Evolutionary conservation across 1,140 invertebrate genomes (phyloP).

Genomic region (Aleiodes sp.): DNA sequence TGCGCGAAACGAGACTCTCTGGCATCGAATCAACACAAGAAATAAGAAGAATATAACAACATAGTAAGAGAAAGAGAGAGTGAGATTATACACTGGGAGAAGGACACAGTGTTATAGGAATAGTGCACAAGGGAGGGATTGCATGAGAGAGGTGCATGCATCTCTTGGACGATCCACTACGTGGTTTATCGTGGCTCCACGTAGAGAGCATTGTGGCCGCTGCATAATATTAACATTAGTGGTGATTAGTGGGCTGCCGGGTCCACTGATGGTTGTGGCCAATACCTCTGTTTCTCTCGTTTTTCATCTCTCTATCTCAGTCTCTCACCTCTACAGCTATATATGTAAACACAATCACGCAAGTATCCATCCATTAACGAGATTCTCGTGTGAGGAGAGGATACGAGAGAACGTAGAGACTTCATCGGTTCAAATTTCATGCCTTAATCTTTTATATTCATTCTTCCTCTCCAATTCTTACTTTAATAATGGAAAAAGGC

Average conservation of each 20-base stretch:
- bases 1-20: slow-evolving; percentile 13
- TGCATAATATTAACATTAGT: slow-evolving; percentile 65
- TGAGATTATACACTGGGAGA: neutral
- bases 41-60: neutral
- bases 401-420: neutral
- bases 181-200: slow-evolving; percentile 56
- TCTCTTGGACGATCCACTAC: slow-evolving; percentile 43
- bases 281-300: slow-evolving; percentile 45
- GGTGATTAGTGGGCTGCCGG: slow-evolving; percentile 60
- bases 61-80: neutral
- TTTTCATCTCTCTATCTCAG: neutral
- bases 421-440: neutral
- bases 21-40: neutral
- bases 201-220: slow-evolving; percentile 58
- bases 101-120: neutral
- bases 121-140: slow-evolving; percentile 45
- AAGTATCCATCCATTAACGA: slow-evolving; percentile 57
- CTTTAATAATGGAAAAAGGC: too few relatives aligned
- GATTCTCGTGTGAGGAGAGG: slow-evolving; percentile 24
- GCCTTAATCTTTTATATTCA: too few relatives aligned
- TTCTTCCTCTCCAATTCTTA: too few relatives aligned
- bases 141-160: slow-evolving; percentile 57
- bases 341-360: slow-evolving; percentile 40
- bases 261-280: slow-evolving; percentile 38
- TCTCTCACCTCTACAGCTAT: neutral